Percentiles rank a stretch among this genome's conserved stretches.
Evolutionary conservation across 2,888 invertebrate genomes (phyloP).

Genomic region (Diarsia brunnea): DNA sequence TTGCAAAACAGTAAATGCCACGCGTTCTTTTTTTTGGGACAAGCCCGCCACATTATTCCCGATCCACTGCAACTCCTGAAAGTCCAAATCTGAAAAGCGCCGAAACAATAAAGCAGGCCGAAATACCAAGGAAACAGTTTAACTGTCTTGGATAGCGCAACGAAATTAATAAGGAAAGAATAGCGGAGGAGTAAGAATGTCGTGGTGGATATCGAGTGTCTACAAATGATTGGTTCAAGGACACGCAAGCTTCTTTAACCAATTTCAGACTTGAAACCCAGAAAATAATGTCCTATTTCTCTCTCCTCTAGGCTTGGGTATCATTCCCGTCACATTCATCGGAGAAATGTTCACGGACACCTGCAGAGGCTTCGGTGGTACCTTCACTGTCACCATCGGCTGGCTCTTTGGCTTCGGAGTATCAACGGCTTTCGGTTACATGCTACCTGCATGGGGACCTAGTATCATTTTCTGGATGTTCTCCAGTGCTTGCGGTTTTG

Average conservation of each 20-base stretch:
- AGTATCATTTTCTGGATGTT: conserved; percentile 70
- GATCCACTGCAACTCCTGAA: no score
- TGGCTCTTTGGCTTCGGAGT: conserved; percentile 70
- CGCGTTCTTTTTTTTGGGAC: no score
- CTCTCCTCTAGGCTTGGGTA: conserved; percentile 70
- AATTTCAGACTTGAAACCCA: neutral
- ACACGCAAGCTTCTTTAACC: neutral
- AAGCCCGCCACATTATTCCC: no score
- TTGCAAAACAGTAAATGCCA: no score
- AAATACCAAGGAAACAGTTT: no score
- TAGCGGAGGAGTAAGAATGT: no score
- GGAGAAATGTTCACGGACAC: conserved; percentile 75
- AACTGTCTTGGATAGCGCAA: no score
- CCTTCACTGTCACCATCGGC: conserved; percentile 60
- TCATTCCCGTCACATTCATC: conserved; percentile 71
- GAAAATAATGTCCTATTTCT: neutral
- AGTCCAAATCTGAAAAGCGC: no score
- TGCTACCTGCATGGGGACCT: conserved; percentile 63
- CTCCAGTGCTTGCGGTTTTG: conserved; percentile 54
- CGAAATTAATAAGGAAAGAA: no score
- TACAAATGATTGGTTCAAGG: neutral
- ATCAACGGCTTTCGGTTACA: conserved; percentile 65
- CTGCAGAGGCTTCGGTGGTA: conserved; percentile 70
- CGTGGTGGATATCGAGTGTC: neutral
- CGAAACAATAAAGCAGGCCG: no score